Conservation (phyloP, 2,797 vertebrate genomes). For the Myoxocephalus aenaeus region DNA sequence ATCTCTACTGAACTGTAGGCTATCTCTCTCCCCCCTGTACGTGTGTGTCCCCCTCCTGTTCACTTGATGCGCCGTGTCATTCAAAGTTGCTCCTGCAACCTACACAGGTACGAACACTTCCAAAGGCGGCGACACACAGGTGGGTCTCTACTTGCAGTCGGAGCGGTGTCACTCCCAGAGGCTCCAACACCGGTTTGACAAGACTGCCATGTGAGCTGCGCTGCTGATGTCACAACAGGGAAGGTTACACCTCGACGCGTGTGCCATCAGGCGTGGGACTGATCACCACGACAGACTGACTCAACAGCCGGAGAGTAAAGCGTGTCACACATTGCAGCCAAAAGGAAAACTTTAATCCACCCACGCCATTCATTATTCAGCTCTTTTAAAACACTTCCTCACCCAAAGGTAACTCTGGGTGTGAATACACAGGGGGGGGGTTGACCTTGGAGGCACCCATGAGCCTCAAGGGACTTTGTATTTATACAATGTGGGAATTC, state of each 20-base stretch:
- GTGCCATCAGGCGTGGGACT: neutral
- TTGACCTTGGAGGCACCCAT: conserved; percentile 16
- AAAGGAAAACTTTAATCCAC: neutral
- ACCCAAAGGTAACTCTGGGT: conserved; percentile 13
- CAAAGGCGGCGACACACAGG: conserved; percentile 20
- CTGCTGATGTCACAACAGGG: conserved; percentile 72
- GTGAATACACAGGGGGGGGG: conserved; percentile 32
- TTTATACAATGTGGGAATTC: conserved; percentile 12
- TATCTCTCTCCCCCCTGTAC: neutral
- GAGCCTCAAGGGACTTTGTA: neutral
- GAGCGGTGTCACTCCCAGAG: conserved; percentile 35
- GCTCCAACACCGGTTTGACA: conserved; percentile 75
- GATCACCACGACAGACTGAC: neutral
- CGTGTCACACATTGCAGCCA: neutral
- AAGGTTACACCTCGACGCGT: conserved; percentile 43
- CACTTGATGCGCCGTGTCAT: conserved; percentile 30
- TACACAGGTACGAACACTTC: neutral
- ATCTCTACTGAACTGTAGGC: conserved; percentile 39
- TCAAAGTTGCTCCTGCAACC: neutral
- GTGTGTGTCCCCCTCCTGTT: neutral
- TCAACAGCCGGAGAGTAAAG: neutral
- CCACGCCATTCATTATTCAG: neutral
- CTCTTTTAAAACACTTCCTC: neutral
- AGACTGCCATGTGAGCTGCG: conserved; percentile 52
- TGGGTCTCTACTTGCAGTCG: conserved; percentile 27